Conservation (phyloP, 2,888 invertebrate species). For the Philereme transversata region DNA sequence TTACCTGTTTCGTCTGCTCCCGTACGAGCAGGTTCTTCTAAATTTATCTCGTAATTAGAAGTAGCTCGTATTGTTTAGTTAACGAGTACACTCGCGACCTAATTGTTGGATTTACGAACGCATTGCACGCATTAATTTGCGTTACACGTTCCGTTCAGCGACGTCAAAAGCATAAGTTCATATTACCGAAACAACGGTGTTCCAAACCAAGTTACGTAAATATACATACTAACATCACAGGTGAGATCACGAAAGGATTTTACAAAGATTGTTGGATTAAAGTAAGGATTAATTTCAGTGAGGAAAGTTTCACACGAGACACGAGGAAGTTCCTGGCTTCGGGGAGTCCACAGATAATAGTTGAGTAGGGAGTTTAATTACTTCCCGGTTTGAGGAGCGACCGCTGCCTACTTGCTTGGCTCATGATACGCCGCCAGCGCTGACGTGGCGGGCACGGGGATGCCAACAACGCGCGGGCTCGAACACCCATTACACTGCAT, state of each 20-base stretch:
- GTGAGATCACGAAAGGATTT: constrained; percentile 52
- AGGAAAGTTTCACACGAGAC: constrained; percentile 68
- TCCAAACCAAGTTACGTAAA: constrained; percentile 22
- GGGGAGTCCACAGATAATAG: constrained; percentile 71
- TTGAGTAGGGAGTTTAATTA: constrained; percentile 79
- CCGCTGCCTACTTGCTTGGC: constrained; percentile 39
- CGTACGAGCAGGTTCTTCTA: constrained; percentile 24
- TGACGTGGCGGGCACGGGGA: not conserved
- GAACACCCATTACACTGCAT: too few species aligned
- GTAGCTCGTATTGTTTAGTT: constrained; percentile 48
- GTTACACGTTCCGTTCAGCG: constrained; percentile 36
- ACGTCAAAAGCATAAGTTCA: constrained; percentile 32
- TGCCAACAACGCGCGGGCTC: not conserved
- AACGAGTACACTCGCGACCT: constrained; percentile 40
- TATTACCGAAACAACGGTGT: constrained; percentile 24
- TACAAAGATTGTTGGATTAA: constrained; percentile 60
- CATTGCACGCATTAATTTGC: constrained; percentile 37
- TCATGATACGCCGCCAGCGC: constrained; percentile 35
- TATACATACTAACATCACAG: constrained; percentile 37
- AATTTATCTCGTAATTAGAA: constrained; percentile 53
- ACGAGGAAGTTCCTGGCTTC: constrained; percentile 67
- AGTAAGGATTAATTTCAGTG: constrained; percentile 67
- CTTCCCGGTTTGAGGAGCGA: constrained; percentile 63
- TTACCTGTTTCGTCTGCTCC: constrained; percentile 43
- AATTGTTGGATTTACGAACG: constrained; percentile 43